phyloP scores from a whole-genome alignment of 2,888 invertebrate genomes.

The Machimus atricapillus region DNA sequence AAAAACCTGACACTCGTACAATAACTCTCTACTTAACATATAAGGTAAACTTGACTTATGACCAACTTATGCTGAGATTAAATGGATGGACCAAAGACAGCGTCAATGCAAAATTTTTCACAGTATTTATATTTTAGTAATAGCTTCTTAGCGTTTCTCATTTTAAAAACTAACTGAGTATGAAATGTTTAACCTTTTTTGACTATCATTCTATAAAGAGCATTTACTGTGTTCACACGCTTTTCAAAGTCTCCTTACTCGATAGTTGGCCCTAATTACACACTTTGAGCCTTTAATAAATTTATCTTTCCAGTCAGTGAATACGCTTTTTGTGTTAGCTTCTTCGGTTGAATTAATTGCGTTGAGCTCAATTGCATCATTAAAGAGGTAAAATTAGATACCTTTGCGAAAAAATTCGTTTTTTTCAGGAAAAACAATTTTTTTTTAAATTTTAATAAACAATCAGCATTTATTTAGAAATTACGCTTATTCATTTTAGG shows the following conservation, averaged over 20 bases:
- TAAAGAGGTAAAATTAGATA: background rate
- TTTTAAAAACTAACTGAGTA: background rate
- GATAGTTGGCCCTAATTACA: background rate
- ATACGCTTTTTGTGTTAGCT: background rate
- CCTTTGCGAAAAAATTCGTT: background rate
- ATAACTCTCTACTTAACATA: too few relatives aligned
- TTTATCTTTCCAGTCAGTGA: background rate
- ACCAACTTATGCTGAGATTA: background rate
- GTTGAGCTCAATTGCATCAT: background rate
- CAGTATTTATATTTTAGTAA: background rate
- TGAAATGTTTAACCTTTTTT: background rate
- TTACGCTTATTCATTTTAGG: background rate
- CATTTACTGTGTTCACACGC: background rate
- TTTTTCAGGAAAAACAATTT: background rate
- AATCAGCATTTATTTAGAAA: background rate
- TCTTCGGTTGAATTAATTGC: background rate
- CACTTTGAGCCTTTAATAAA: background rate
- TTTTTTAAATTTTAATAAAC: background rate
- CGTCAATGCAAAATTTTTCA: too few relatives aligned
- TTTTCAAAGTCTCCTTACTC: background rate
- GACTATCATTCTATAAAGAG: background rate
- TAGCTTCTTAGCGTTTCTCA: background rate
- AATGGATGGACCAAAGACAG: background rate
- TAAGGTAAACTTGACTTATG: background rate
- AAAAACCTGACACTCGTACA: background rate